Evolutionary conservation across 2,888 invertebrate genomes (phyloP).

Genomic region (Biston betularia): DNA sequence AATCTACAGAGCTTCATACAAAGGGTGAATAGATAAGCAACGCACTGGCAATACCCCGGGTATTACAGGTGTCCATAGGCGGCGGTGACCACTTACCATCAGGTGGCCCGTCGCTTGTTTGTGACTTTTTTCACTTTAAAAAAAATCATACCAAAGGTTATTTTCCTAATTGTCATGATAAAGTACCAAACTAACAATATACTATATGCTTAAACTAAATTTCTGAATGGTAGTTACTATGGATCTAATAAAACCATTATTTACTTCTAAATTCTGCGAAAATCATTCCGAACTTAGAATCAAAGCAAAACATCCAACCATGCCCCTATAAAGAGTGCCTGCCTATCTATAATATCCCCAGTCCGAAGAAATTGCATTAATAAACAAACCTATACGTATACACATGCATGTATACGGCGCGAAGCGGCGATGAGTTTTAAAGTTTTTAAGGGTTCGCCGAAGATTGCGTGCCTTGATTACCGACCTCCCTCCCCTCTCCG

Average conservation of each 20-base stretch:
- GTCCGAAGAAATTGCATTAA: constrained; percentile 65
- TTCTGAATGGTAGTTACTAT: too few relatives aligned
- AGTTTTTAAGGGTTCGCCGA: constrained; percentile 88
- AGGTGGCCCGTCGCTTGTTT: too few relatives aligned
- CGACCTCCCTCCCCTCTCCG: constrained; percentile 68
- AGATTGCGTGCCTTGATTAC: constrained; percentile 89
- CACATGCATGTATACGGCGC: constrained; percentile 46
- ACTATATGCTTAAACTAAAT: too few relatives aligned
- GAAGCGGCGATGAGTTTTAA: constrained; percentile 85
- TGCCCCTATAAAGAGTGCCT: constrained; percentile 26
- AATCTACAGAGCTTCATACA: too few relatives aligned
- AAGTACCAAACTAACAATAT: too few relatives aligned
- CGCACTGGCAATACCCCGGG: too few relatives aligned
- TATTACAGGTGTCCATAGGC: too few relatives aligned
- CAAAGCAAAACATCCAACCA: constrained; percentile 32
- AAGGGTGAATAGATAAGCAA: too few relatives aligned
- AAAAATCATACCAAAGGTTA: too few relatives aligned
- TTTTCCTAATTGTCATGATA: too few relatives aligned
- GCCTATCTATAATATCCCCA: constrained; percentile 21
- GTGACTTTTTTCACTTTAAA: too few relatives aligned
- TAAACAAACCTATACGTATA: constrained; percentile 50
- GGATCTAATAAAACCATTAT: neutral
- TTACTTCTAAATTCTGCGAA: neutral
- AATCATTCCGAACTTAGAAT: neutral
- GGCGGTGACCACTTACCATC: too few relatives aligned